Evolutionary conservation across 1,140 invertebrate genomes (phyloP).

Genomic region (Sycophaga agraensis): DNA sequence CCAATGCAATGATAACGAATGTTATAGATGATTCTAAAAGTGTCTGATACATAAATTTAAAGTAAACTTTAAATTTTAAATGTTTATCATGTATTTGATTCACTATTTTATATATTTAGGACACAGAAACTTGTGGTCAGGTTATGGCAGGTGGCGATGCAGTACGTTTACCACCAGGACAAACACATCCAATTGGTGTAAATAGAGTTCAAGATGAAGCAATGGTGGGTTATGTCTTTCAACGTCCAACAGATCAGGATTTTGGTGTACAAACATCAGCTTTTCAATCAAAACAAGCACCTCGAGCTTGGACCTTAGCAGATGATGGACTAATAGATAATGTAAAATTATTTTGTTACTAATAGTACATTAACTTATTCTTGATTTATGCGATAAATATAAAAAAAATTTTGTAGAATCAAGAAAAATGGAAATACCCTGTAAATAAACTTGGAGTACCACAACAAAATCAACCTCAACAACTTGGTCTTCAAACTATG

Average conservation of each 20-base stretch:
- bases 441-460: conserved; percentile 59
- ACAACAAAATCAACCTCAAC: conserved; percentile 60
- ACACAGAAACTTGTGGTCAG: conserved; percentile 54
- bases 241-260: conserved; percentile 75
- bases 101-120: conserved; percentile 34
- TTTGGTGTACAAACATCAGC: conserved; percentile 61
- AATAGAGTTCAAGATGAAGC: conserved; percentile 78
- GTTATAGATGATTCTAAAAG: too few relatives aligned
- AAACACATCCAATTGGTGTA: conserved; percentile 52
- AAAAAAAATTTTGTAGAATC: conserved; percentile 60
- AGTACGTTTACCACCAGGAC: conserved; percentile 52
- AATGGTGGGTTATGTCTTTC: conserved; percentile 84
- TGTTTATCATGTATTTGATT: too few relatives aligned
- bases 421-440: conserved; percentile 73
- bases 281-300: conserved; percentile 69
- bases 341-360: too few relatives aligned
- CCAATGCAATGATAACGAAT: too few relatives aligned
- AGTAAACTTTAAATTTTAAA: too few relatives aligned
- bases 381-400: not conserved
- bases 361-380: conserved; percentile 39
- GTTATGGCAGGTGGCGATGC: conserved; percentile 55
- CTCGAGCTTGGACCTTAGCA: conserved; percentile 73
- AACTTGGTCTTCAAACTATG: conserved; percentile 58
- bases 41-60: too few relatives aligned
- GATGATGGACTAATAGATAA: conserved; percentile 78